Conservation (phyloP, 2,888 invertebrate species). For the Elegia similella region DNA sequence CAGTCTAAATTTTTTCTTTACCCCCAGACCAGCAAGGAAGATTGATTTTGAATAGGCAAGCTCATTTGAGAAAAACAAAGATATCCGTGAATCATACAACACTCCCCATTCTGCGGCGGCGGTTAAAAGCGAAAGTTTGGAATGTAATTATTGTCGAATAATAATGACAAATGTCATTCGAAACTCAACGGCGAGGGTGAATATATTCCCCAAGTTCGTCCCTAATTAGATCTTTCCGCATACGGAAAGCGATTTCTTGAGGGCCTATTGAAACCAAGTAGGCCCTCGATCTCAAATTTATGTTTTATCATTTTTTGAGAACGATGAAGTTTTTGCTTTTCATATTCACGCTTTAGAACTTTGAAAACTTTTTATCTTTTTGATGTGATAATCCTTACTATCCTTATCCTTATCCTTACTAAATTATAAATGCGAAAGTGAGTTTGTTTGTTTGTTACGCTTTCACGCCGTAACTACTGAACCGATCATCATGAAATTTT, state of each 20-base stretch:
- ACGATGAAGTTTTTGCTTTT: not conserved
- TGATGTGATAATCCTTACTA: too few species aligned
- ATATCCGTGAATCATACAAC: not conserved
- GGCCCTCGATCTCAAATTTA: constrained; percentile 5
- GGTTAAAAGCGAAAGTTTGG: not conserved
- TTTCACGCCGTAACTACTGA: too few species aligned
- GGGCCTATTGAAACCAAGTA: constrained; percentile 11
- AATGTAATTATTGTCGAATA: not conserved
- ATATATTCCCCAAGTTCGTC: constrained; percentile 10
- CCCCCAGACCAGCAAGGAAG: too few species aligned
- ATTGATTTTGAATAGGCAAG: too few species aligned
- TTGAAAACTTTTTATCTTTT: not conserved
- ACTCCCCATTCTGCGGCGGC: not conserved
- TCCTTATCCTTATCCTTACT: too few species aligned
- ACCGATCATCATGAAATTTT: too few species aligned
- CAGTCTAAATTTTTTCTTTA: too few species aligned
- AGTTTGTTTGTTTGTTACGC: too few species aligned
- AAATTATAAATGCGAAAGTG: too few species aligned
- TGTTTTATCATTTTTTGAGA: not conserved
- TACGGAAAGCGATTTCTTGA: constrained; percentile 1
- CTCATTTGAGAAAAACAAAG: too few species aligned
- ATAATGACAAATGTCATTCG: constrained; percentile 5
- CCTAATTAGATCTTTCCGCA: constrained; percentile 9
- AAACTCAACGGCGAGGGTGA: constrained; percentile 10
- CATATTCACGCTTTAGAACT: not conserved